Percentiles rank a stretch among this genome's conserved stretches.
Evolutionary conservation across 1,140 invertebrate species (phyloP).

Genomic region (Copidosoma floridanum): DNA sequence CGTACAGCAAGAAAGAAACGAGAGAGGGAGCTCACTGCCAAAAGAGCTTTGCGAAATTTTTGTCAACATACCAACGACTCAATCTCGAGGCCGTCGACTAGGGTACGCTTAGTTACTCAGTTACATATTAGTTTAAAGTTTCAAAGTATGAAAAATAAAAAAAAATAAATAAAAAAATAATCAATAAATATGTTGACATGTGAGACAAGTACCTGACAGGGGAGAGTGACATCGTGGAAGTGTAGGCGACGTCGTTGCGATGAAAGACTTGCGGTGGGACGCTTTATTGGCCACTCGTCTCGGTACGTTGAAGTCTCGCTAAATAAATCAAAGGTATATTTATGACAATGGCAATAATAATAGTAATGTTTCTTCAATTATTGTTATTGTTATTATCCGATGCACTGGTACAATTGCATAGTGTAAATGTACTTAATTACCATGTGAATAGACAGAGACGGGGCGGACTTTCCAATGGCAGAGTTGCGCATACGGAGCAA

Average conservation of each 20-base stretch:
- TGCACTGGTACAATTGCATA: no score
- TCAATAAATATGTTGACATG: no score
- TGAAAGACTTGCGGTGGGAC: conserved; percentile 67
- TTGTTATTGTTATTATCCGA: no score
- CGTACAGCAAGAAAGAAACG: no score
- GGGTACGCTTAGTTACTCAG: no score
- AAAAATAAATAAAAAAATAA: no score
- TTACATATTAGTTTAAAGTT: no score
- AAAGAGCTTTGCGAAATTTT: no score
- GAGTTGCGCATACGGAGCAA: conserved; percentile 84
- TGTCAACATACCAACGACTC: no score
- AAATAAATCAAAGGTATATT: conserved; percentile 41
- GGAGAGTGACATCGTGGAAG: conserved; percentile 80
- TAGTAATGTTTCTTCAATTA: neutral
- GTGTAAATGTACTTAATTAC: conserved; percentile 58
- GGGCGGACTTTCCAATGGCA: conserved; percentile 87
- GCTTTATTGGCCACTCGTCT: conserved; percentile 56
- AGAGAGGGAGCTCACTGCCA: no score
- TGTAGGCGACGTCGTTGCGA: conserved; percentile 69
- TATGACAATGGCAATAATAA: conserved; percentile 1
- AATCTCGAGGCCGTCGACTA: no score
- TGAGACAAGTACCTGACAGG: conserved; percentile 64
- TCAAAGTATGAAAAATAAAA: no score
- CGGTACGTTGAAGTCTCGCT: conserved; percentile 58
- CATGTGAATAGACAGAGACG: conserved; percentile 79